Base-by-base conservation (phyloP, 2,888 invertebrate genomes). In the Eupithecia subfuscata region DNA sequence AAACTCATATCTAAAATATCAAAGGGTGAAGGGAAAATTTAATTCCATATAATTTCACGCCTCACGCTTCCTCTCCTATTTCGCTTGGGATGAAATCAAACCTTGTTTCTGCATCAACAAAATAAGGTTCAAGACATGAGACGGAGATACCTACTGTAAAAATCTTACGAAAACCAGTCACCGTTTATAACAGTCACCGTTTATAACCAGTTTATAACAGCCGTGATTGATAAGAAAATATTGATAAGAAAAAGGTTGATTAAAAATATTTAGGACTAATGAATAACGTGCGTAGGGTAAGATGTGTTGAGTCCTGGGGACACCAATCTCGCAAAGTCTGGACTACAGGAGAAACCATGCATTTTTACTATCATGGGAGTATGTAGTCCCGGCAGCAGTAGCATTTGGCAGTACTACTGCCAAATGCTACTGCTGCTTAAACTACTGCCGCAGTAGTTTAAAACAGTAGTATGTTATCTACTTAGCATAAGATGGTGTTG, bases 91-190 rank as follows among this genome's bases (percentile, higher is more conserved):
- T 22, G 34, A 70, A 77, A 74, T 77, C 70, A 72, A 74, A 74
- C 71, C 74, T 70, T 74, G 67, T 69, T 64, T 76, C 65, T 67
- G 64, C 69, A 74, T 71, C 48, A 74, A 74, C 76, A 70, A 71
- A 71, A 71, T 76, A 70, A 73, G 63, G 71, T 68, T 72, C 65
- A 74, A 37, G 74, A 72, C 43, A 68, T 56, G 67, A 40, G 67
- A 71, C 45, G 22, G 70, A 30, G 63, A 52, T 52, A 69, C 71
- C 67, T 45, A 72, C 22, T 71, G 16, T 69, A 8, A 18, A 71
- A 12, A 67, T 40, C 12, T n/a, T 22, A 12, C 37, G 65, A 67
- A 67, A 67, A n/a, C 11, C 11, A 37, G 34, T 5, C 37, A 37
- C 18, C 40, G 65, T 12, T 67, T 67, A 67, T 40, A n/a, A 67